Percentiles rank a stretch among this genome's conserved stretches.
Evolutionary conservation across 2,797 vertebrate species (phyloP).

Genomic region (Orestias chungarensis): DNA sequence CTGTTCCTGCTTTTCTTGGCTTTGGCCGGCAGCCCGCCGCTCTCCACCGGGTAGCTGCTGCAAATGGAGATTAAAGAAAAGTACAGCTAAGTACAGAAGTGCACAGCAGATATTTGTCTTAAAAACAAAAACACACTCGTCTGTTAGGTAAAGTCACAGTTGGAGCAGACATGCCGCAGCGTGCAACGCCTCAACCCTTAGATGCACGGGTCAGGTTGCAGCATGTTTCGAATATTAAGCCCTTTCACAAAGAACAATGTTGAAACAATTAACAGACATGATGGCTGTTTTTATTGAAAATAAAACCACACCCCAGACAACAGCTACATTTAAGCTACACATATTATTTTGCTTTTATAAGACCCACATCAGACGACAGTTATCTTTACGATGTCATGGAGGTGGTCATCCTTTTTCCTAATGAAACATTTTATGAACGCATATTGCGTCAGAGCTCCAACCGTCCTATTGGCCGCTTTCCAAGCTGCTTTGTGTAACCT

Average conservation of each 20-base stretch:
- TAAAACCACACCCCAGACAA: not conserved
- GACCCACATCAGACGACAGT: not conserved
- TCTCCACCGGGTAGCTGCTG: constrained; percentile 69
- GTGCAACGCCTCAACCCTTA: not conserved
- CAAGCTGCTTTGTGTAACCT: not conserved
- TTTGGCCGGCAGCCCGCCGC: constrained; percentile 66
- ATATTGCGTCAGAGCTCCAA: not conserved
- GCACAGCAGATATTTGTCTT: not conserved
- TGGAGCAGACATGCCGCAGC: not conserved
- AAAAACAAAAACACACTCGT: not conserved
- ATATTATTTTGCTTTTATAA: not conserved
- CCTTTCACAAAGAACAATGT: not conserved
- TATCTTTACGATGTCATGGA: constrained; percentile 39
- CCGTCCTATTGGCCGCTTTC: constrained; percentile 20
- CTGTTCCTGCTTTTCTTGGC: constrained; percentile 72
- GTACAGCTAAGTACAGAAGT: not conserved
- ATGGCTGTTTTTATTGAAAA: not conserved
- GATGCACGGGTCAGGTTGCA: not conserved
- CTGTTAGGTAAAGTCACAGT: not conserved
- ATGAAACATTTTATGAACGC: constrained; percentile 25
- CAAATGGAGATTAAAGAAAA: not conserved
- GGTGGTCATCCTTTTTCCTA: not conserved
- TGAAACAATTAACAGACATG: too few relatives aligned
- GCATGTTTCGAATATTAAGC: not conserved
- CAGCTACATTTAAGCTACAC: not conserved